A percentile compares a stretch with the other conserved stretches of the same genome.
phyloP scores from a whole-genome alignment of 2,888 invertebrate genomes.

The Nomada lathburiana region DNA sequence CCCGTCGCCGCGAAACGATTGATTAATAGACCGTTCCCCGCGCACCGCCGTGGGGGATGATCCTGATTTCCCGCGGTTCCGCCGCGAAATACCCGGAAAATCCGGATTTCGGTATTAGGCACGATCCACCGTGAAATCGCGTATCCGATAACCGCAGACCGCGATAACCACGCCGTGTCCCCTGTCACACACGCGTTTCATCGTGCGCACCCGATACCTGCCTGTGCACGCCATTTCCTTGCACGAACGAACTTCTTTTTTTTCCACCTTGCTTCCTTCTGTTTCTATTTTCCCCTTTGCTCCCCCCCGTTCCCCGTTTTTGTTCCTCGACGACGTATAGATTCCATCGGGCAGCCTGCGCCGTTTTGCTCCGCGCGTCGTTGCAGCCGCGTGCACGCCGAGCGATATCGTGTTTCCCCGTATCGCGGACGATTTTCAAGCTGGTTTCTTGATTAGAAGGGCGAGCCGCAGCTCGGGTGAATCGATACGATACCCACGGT shows the following conservation, averaged over 20 bases:
- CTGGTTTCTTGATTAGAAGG: slow-evolving; percentile 39
- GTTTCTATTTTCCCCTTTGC: neutral
- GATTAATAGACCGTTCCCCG: slow-evolving; percentile 59
- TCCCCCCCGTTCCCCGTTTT: neutral
- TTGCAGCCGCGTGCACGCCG: neutral
- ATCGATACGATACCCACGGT: slow-evolving; percentile 32
- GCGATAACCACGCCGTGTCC: slow-evolving; percentile 56
- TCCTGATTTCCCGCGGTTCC: slow-evolving; percentile 55
- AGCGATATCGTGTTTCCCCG: slow-evolving; percentile 43
- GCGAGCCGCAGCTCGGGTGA: slow-evolving; percentile 10
- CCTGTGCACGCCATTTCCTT: slow-evolving; percentile 7
- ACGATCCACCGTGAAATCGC: slow-evolving; percentile 62
- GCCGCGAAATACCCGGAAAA: slow-evolving; percentile 62
- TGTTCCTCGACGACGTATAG: slow-evolving; percentile 5
- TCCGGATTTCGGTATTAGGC: slow-evolving; percentile 60
- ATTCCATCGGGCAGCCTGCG: slow-evolving; percentile 17
- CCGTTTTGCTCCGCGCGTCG: slow-evolving; percentile 36
- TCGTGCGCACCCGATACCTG: neutral
- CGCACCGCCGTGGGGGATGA: slow-evolving; percentile 23
- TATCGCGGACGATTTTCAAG: slow-evolving; percentile 46
- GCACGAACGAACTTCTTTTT: neutral
- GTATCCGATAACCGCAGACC: slow-evolving; percentile 65
- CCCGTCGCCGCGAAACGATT: slow-evolving; percentile 36
- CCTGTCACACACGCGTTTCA: slow-evolving; percentile 36
- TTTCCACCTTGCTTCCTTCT: neutral